Percentiles rank a stretch among this genome's conserved stretches.
phyloP scores from a whole-genome alignment of 2,113 vertebrate genomes.

The Syrrhaptes paradoxus region DNA sequence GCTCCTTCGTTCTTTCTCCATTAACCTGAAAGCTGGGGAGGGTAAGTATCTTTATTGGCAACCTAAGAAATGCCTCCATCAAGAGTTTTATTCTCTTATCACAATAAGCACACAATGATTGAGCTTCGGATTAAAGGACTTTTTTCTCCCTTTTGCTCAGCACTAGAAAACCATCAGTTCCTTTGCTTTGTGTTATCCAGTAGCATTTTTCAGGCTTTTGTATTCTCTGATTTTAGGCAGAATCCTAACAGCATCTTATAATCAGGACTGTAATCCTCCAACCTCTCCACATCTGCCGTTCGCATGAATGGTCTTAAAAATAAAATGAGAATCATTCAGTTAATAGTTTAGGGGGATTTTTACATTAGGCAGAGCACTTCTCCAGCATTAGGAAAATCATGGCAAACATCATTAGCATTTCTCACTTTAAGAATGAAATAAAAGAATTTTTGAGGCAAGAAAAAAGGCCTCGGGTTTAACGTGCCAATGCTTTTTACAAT shows the following conservation, averaged over 20 bases:
- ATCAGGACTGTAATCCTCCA: conserved; percentile 3
- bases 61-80: conserved; percentile 35
- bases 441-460: not conserved
- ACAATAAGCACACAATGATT: not conserved
- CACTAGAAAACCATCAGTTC: not conserved
- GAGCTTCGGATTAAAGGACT: not conserved
- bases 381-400: conserved; percentile 38
- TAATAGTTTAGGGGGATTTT: conserved; percentile 20
- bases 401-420: conserved; percentile 10
- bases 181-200: not conserved
- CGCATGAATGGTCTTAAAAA: not conserved
- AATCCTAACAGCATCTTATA: not conserved
- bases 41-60: conserved; percentile 6
- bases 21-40: conserved; percentile 33
- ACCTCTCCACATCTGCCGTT: not conserved
- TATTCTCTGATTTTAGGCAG: not conserved
- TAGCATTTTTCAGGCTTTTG: not conserved
- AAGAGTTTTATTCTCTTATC: not conserved
- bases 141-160: not conserved
- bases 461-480: not conserved
- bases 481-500: not conserved
- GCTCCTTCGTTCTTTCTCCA: conserved; percentile 36
- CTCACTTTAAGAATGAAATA: conserved; percentile 44
- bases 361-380: conserved; percentile 39
- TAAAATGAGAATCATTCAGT: not conserved